phyloP scores from a whole-genome alignment of 2,113 vertebrate genomes.

The Oxyruncus cristatus region DNA sequence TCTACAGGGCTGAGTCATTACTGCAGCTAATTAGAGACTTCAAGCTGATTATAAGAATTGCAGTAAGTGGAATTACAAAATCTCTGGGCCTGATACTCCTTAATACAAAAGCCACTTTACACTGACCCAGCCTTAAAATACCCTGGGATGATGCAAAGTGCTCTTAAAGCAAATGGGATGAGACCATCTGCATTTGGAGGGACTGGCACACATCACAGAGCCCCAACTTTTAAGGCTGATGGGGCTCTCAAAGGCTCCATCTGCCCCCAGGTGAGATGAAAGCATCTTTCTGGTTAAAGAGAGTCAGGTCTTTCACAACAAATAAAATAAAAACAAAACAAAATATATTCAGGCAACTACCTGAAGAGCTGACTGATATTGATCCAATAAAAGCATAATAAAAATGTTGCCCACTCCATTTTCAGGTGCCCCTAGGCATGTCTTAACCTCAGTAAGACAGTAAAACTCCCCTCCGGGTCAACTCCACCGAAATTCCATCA shows the following conservation, averaged over 20 bases:
- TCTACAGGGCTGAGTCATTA: conserved; percentile 28
- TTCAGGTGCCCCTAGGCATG: not conserved
- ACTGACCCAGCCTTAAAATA: conserved; percentile 18
- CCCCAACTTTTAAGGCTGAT: not conserved
- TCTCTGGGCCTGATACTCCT: not conserved
- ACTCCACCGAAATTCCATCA: not conserved
- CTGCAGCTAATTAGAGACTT: conserved; percentile 47
- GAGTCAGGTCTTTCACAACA: not conserved
- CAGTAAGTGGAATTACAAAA: conserved; percentile 47
- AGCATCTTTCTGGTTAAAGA: not conserved
- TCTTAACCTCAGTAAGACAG: not conserved
- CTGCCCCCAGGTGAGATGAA: not conserved
- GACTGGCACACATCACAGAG: not conserved
- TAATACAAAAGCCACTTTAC: conserved; percentile 54
- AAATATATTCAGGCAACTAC: not conserved
- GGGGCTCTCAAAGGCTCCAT: not conserved
- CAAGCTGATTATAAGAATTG: conserved; percentile 55
- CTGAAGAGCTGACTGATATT: not conserved
- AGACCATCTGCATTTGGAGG: not conserved
- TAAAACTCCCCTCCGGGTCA: accelerated
- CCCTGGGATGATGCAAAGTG: not conserved
- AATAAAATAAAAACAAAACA: not conserved
- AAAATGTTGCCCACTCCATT: not conserved
- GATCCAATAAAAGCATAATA: not conserved
- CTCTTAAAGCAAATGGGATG: not conserved